Evolutionary conservation across 2,113 vertebrate species (phyloP).

Genomic region (Chaetodon auriga): DNA sequence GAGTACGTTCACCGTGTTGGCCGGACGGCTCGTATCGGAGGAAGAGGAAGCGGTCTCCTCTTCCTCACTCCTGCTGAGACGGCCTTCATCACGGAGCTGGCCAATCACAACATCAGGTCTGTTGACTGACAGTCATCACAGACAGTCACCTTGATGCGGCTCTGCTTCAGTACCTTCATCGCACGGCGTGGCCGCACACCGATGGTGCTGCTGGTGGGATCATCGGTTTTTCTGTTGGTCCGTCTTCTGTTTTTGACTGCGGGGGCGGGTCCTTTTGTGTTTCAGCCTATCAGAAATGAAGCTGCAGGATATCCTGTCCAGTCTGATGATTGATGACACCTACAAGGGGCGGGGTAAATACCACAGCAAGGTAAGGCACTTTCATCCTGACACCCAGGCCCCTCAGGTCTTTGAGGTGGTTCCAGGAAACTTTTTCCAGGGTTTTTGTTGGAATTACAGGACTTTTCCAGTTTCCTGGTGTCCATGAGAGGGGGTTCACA

Average conservation of each 20-base stretch:
- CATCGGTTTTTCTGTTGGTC: neutral
- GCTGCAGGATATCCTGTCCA: constrained; percentile 88
- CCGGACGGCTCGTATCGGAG: constrained; percentile 94
- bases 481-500: neutral
- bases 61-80: constrained; percentile 94
- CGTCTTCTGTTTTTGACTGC: constrained; percentile 25
- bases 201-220: too few relatives aligned
- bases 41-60: constrained; percentile 91
- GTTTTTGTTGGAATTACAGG: too few relatives aligned
- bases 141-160: too few relatives aligned
- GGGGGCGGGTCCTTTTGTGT: constrained; percentile 36
- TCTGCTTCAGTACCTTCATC: too few relatives aligned
- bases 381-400: neutral
- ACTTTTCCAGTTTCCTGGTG: too few relatives aligned
- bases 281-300: constrained; percentile 91
- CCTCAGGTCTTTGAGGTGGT: too few relatives aligned
- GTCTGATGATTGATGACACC: constrained; percentile 86
- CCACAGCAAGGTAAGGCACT: constrained; percentile 83
- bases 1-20: constrained; percentile 96
- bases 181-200: too few relatives aligned
- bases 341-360: constrained; percentile 85
- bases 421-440: too few relatives aligned
- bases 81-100: constrained; percentile 90
- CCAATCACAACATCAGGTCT: constrained; percentile 97
- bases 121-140: constrained; percentile 34